These are phyloP conservation scores for Trichopoda pennipes DNA, from an alignment of 2,888 invertebrate species.

Conservation along the genomic window DNA sequence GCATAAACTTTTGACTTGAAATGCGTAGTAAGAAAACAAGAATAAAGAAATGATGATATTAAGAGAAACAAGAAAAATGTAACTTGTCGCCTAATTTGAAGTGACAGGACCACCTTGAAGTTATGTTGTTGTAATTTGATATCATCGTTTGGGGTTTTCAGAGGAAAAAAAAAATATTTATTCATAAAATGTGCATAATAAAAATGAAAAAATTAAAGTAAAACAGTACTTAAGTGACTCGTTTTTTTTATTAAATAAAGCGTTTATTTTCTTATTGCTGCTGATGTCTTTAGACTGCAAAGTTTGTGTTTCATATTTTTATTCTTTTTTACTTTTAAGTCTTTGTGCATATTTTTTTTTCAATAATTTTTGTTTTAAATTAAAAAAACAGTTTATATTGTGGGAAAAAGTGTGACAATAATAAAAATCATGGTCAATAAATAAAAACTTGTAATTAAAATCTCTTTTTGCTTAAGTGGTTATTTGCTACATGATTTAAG, in stretches of 20 bases:
- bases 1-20: constrained; percentile 17
- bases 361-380: not conserved
- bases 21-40: constrained; percentile 4
- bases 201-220: constrained; percentile 33
- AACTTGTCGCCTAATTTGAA: constrained; percentile 74
- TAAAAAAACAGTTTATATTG: constrained; percentile 34
- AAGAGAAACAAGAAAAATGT: constrained; percentile 60
- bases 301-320: constrained; percentile 14
- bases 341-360: not conserved
- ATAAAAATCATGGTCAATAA: constrained; percentile 18
- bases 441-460: constrained; percentile 15
- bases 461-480: not conserved
- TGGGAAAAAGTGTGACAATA: constrained; percentile 64
- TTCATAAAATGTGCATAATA: constrained; percentile 29
- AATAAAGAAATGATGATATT: not conserved
- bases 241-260: constrained; percentile 46
- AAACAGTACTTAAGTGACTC: constrained; percentile 43
- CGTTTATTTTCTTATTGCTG: constrained; percentile 42
- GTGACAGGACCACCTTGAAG: constrained; percentile 75
- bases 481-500: not conserved
- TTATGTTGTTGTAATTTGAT: constrained; percentile 70
- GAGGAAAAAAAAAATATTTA: constrained; percentile 23
- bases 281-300: constrained; percentile 11
- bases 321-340: not conserved
- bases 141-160: constrained; percentile 69